These are phyloP conservation scores for Phalloptychus januarius DNA, from an alignment of 2,797 vertebrate genomes.

Conservation along the genomic window DNA sequence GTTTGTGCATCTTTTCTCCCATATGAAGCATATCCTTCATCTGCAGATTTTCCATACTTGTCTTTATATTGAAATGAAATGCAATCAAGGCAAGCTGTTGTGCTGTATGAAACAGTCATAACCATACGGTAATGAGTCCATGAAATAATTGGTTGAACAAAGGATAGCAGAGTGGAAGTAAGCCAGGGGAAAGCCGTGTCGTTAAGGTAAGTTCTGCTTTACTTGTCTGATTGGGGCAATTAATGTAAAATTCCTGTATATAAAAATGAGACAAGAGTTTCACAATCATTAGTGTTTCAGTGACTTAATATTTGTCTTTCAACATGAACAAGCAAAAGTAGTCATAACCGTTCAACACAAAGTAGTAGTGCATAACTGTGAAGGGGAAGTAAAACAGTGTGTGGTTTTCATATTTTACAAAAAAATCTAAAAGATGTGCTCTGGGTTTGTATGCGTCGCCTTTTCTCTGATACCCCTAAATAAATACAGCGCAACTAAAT, in stretches of 20 bases:
- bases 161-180: conserved; percentile 13
- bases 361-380: neutral
- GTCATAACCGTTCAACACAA: neutral
- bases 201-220: neutral
- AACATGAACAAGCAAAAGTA: neutral
- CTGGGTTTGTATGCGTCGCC: neutral
- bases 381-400: neutral
- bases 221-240: neutral
- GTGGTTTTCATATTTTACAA: neutral
- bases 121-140: conserved; percentile 12
- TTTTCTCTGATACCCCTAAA: neutral
- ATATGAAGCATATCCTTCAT: conserved; percentile 47
- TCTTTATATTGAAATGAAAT: conserved; percentile 38
- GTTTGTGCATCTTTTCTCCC: conserved; percentile 24
- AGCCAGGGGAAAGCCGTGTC: conserved; percentile 18
- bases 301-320: neutral
- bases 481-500: neutral
- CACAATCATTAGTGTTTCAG: neutral
- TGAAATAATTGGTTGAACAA: conserved; percentile 44
- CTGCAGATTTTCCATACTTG: conserved; percentile 34
- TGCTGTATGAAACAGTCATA: conserved; percentile 16
- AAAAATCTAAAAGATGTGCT: neutral
- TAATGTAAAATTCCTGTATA: neutral
- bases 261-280: neutral
- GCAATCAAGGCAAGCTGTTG: conserved; percentile 23